A percentile compares a stretch with the other conserved stretches of the same genome.
Evolutionary conservation across 30 jellyfish, hydroid and myxozoan species (phyloP).

Genomic region (Clytia hemisphaerica): DNA sequence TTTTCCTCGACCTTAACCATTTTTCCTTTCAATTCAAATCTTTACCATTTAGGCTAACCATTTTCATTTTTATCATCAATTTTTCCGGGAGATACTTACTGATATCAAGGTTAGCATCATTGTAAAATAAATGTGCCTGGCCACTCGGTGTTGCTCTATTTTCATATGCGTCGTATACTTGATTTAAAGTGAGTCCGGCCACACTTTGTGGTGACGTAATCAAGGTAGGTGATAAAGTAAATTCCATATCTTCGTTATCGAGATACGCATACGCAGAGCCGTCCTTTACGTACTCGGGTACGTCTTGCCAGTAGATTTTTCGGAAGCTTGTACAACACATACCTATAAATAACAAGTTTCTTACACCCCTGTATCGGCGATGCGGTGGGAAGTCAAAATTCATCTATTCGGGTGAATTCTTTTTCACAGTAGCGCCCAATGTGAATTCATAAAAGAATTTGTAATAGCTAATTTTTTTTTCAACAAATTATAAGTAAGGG

Average conservation of each 20-base stretch:
- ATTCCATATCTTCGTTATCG: slow-evolving; percentile 53
- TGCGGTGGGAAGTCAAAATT: no score
- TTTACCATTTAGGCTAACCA: no score
- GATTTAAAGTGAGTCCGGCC: slow-evolving; percentile 61
- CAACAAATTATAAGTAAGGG: neutral
- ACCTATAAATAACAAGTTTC: slow-evolving; percentile 15
- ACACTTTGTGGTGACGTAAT: slow-evolving; percentile 45
- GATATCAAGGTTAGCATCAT: slow-evolving; percentile 65
- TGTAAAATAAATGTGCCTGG: slow-evolving; percentile 66
- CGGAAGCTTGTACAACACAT: slow-evolving; percentile 68
- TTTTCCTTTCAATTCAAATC: no score
- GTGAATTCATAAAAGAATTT: neutral
- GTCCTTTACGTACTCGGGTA: slow-evolving; percentile 39
- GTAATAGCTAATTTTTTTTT: neutral
- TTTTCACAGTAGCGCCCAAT: no score
- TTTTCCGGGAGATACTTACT: no score
- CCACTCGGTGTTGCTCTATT: neutral
- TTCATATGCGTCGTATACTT: slow-evolving; percentile 47
- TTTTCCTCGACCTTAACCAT: neutral
- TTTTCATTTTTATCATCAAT: no score
- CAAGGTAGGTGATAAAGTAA: slow-evolving; percentile 42
- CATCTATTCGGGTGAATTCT: no score
- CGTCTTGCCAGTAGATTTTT: slow-evolving; percentile 1
- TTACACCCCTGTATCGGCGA: no score
- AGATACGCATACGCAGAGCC: slow-evolving; percentile 70